A percentile compares a stretch with the other conserved stretches of the same genome.
Evolutionary conservation across 1,140 invertebrate species (phyloP).

Genomic region (Brachionus paranguensis): DNA sequence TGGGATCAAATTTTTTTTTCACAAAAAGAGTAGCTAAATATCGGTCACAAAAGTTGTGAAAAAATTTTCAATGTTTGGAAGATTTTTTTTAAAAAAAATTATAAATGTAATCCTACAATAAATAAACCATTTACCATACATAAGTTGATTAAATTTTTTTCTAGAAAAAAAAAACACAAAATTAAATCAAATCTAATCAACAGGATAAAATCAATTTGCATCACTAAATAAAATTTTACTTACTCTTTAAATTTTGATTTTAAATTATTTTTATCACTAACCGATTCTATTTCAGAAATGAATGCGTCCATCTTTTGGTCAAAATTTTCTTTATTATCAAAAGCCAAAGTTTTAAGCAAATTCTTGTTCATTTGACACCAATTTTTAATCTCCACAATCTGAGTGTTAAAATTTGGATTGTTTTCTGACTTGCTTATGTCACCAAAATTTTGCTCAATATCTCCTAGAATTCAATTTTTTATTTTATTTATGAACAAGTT

Average conservation of each 20-base stretch:
- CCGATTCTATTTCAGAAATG: neutral
- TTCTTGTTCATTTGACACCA: conserved; percentile 2
- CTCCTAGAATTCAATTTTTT: neutral
- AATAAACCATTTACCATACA: too few species aligned
- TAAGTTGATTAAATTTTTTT: too few species aligned
- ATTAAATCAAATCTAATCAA: too few species aligned
- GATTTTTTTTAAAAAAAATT: too few species aligned
- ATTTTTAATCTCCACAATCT: neutral
- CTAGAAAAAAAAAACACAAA: too few species aligned
- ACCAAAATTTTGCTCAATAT: neutral
- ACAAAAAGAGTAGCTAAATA: too few species aligned
- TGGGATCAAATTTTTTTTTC: too few species aligned
- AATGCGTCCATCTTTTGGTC: neutral
- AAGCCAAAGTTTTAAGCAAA: neutral
- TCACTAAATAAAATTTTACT: neutral
- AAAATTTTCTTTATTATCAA: neutral
- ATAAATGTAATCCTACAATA: too few species aligned
- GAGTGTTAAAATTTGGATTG: neutral
- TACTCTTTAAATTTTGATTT: neutral
- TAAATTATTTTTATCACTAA: neutral
- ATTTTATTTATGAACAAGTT: neutral
- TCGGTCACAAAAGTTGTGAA: too few species aligned
- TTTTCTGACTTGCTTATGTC: neutral
- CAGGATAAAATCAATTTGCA: too few species aligned
- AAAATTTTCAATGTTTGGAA: too few species aligned